Conservation (phyloP, 2,888 invertebrate species). For the Steinernema carpocapsae region DNA sequence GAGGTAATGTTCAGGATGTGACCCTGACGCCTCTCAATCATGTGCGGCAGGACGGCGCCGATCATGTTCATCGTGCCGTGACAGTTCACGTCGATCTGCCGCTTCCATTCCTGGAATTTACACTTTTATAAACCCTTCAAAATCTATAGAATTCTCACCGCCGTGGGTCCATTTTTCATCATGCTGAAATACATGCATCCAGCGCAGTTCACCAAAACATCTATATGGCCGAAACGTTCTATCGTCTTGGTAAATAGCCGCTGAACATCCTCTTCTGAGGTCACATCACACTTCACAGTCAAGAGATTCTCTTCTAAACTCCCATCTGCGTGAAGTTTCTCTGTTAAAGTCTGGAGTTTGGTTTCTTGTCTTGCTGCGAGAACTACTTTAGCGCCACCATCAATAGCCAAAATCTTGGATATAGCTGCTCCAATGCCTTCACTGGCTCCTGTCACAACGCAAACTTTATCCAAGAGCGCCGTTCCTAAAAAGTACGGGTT, state of each 20-base stretch:
- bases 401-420: conserved; percentile 67
- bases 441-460: conserved; percentile 71
- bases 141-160: no score
- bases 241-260: neutral
- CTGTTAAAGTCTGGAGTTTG: conserved; percentile 51
- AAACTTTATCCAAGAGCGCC: conserved; percentile 67
- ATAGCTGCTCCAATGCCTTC: conserved; percentile 70
- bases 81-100: conserved; percentile 70
- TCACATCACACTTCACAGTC: neutral
- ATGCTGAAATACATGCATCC: conserved; percentile 71
- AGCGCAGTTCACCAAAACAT: conserved; percentile 71
- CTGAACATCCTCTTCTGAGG: conserved; percentile 38
- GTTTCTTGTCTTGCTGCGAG: conserved; percentile 70
- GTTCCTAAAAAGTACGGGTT: conserved; percentile 38
- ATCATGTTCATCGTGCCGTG: conserved; percentile 71
- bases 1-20: conserved; percentile 71
- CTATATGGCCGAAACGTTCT: conserved; percentile 62
- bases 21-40: conserved; percentile 69
- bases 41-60: conserved; percentile 69
- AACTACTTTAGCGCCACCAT: conserved; percentile 70
- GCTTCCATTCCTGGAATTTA: conserved; percentile 68
- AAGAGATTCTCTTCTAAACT: neutral
- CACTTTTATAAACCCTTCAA: no score
- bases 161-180: conserved; percentile 70
- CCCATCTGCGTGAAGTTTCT: conserved; percentile 38